Conservation (phyloP, 2,888 invertebrate species). For the Macroteleia sp. region DNA sequence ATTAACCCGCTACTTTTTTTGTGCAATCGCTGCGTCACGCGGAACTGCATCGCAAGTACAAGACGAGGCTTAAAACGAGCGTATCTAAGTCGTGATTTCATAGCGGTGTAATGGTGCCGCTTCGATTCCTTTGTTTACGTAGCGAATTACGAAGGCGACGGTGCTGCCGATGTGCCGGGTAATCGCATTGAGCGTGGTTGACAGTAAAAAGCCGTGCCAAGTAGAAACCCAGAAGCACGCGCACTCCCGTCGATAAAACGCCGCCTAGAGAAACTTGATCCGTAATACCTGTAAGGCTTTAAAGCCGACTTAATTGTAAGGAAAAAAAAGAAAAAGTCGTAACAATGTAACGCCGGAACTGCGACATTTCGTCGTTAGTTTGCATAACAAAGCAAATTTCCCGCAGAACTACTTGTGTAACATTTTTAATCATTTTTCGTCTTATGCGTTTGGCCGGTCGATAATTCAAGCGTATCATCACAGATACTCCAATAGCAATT, state of each 20-base stretch:
- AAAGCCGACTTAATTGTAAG: conserved; percentile 48
- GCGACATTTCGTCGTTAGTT: not conserved
- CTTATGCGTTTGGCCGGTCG: not conserved
- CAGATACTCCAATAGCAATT: conserved; percentile 21
- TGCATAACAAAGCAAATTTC: not conserved
- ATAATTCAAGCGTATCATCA: conserved; percentile 26
- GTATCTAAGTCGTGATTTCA: conserved; percentile 28
- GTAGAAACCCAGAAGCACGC: conserved; percentile 39
- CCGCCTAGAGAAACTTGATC: conserved; percentile 30
- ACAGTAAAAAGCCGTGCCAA: conserved; percentile 41
- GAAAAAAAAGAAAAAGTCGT: conserved; percentile 9
- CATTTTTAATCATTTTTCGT: not conserved
- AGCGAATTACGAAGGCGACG: conserved; percentile 33
- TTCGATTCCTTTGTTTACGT: conserved; percentile 48
- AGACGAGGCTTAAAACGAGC: conserved; percentile 15
- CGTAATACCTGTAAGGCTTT: conserved; percentile 49
- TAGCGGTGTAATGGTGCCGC: conserved; percentile 15
- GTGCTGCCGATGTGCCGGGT: conserved; percentile 50
- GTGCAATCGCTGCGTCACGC: conserved; percentile 8
- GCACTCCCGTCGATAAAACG: conserved; percentile 30
- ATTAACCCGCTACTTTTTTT: conserved; percentile 19
- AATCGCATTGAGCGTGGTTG: conserved; percentile 36
- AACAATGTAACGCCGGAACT: not conserved
- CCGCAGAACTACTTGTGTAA: too few relatives aligned
- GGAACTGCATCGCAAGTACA: conserved; percentile 8